Conservation (phyloP, 2,888 invertebrate genomes). For the Aphidius colemani region DNA sequence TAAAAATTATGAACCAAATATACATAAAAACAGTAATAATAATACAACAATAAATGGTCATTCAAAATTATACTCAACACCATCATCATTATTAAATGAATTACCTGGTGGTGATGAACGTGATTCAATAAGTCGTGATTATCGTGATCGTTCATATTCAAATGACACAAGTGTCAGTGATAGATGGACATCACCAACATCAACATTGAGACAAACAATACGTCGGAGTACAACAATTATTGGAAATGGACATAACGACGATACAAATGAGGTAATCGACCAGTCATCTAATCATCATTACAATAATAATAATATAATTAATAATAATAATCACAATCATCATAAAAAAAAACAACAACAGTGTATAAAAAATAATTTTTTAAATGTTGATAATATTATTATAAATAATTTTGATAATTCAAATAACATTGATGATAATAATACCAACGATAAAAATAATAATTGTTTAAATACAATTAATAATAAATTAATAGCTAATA, state of each 20-base stretch:
- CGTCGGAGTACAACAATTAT: constrained; percentile 38
- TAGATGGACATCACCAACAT: constrained; percentile 23
- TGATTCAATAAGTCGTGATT: constrained; percentile 26
- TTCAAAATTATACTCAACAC: constrained; percentile 36
- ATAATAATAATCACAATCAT: constrained; percentile 43
- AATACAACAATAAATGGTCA: constrained; percentile 33
- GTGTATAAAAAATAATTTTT: not conserved
- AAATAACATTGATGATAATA: constrained; percentile 60
- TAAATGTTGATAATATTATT: too few relatives aligned
- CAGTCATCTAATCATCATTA: constrained; percentile 57
- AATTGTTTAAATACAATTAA: constrained; percentile 31
- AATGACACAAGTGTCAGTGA: constrained; percentile 21
- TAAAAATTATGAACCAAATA: constrained; percentile 71
- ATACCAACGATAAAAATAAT: constrained; percentile 50
- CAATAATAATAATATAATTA: constrained; percentile 63
- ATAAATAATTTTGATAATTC: not conserved
- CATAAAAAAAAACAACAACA: constrained; percentile 35
- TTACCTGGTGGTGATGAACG: constrained; percentile 45
- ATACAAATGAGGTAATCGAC: constrained; percentile 49
- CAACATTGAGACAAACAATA: constrained; percentile 30
- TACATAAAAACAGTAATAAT: constrained; percentile 47
- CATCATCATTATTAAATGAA: constrained; percentile 37
- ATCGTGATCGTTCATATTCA: constrained; percentile 33
- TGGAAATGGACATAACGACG: constrained; percentile 43
- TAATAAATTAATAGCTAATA: constrained; percentile 34